Base-by-base conservation (phyloP, 2,888 invertebrate species). In the Drosophila seclusa region DNA sequence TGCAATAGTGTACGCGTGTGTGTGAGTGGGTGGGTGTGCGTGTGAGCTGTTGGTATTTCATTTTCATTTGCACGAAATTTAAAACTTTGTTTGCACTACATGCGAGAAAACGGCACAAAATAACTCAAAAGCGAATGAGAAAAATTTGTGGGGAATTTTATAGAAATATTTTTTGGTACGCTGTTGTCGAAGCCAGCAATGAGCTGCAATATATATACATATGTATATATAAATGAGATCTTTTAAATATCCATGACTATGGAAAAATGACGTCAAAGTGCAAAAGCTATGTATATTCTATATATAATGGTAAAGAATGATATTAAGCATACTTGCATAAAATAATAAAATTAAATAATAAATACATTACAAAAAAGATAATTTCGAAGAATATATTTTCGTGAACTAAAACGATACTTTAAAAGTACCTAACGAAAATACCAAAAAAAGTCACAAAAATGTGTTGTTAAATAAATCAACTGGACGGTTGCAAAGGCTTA, bases 21-120 rank as follows among this genome's bases (percentile, higher is more conserved):
- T 53, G 38, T 34, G 8, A 54, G 34, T 49, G 16, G 45, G 11
- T 59, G 32, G 24, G 36, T 59, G 40, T 58, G 45, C 13, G 16
- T 24, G 52, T 27, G 71, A 72, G 83, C 78, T 83, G 78, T 84
- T 87, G 73, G 63, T 74, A 76, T 86, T 86, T 73, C 80, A 84
- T 89, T 89, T 82, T 82, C 80, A 80, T 83, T 81, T 79, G 75
- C 73, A 68, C 78, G 61, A 73, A 85, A 74, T 87, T 84, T 80
- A 69, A 89, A 85, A 87, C 82, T 84, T 78, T 76, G 70, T 87
- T 73, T 77, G 67, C 71, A 69, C 71, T 64, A 61, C 69, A 78
- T 62, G 67, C 68, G 67, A 66, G 68, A 75, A 78, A 87, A 73
- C 58, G 68, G 70, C 68, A 82, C 68, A 87, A 77, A 74, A 80